Evolutionary conservation across 1,140 invertebrate species (phyloP), one percentile per base, ranked within the genome.

Genomic region (Caenorhabditis briggsae): DNA sequence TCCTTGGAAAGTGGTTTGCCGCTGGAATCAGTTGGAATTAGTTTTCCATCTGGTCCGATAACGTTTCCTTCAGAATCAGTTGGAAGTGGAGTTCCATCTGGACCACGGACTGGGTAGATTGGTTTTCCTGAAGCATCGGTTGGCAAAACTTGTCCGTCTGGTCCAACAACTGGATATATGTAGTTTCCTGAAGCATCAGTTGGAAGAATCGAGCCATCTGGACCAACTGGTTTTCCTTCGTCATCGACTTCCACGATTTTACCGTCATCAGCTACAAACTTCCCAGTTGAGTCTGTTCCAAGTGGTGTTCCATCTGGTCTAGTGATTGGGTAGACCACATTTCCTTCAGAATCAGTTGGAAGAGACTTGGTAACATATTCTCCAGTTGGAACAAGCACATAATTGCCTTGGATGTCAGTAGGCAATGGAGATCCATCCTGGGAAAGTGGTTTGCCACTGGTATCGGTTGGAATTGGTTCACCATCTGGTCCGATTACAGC

Each of bases 101-200:
- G 86, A 2, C 87, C 85, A 18, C 5, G 9, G 3, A 88, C 87
- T 2, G 87, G 84, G 23, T 87, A 87, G 41, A 88, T 82, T 5
- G 70, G 43, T 16, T 82, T 46, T 74, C 85, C 85, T 3, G 58
- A 16, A 16, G 9, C 53, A 55, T 88, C 88, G 0, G 88, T 88
- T 12, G 88, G 88, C 9, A 65, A 25, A 12, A 58, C 59, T 41
- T 56, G 41, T n/a, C 86, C 87, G 25, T 88, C 87, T 20, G 86
- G 86, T 84, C 86, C 86, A 12, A 74, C n/a, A 25, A 7, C 86
- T 16, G 86, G 87, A 43, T 87, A 87, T 1, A 88, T 64, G 78
- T 88, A 88, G 23, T 87, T 88, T 82, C 87, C 87, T 61, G 84
- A 23, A 14, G 16, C 70, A 82, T 87, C 87, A 18, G 84, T 88